Base-by-base conservation (phyloP, 2,113 vertebrate genomes). In the Motacilla tschutschensis region DNA sequence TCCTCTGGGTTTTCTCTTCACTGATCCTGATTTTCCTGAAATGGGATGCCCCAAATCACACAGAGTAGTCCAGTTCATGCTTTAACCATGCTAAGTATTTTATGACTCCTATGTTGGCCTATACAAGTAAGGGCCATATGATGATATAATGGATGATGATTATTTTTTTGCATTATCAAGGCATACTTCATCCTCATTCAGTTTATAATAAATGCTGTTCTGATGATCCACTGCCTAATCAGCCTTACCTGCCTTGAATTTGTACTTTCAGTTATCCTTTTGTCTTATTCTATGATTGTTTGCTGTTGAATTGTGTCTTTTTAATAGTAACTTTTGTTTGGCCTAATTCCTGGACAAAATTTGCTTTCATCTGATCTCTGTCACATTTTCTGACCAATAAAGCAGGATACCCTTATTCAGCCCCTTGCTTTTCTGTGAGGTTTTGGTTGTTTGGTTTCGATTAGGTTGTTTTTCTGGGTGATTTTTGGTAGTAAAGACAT, bases 391-490 rank as follows among this genome's bases (percentile, higher is more conserved):
- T 76, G 31, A 64, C 17, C 29, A 28, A 20, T 40, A 63, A 41
- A 44, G 6, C 48, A 38, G 14, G 3, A 24, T 67, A 40, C 11
- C 7, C 12, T 57, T 60, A 51, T 17, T 38, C 6, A 67, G 4
- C 15, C 22, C 17, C 31, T 58, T 77, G 11, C 17, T 78, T 62
- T n/a, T 73, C 20, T 59, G 13, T 51, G 67, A 4, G 0, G 12
- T 35, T 40, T 46, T 54, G 10, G 7, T 12, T 17, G 20, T 0
- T 41, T 17, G 7, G 0, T 41, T 54, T 55, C 16, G 5, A 15
- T 40, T 54, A 9, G 4, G 16, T 20, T 59, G 8, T 31, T 60
- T 48, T 28, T 50, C 33, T 20, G 13, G 12, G 11, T 8, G 12
- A 20, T 38, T 29, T 35, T 83, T 44, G n/a, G 5, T 29, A 31